phyloP scores from a whole-genome alignment of 1,140 invertebrate genomes.

The Conus betulinus region DNA sequence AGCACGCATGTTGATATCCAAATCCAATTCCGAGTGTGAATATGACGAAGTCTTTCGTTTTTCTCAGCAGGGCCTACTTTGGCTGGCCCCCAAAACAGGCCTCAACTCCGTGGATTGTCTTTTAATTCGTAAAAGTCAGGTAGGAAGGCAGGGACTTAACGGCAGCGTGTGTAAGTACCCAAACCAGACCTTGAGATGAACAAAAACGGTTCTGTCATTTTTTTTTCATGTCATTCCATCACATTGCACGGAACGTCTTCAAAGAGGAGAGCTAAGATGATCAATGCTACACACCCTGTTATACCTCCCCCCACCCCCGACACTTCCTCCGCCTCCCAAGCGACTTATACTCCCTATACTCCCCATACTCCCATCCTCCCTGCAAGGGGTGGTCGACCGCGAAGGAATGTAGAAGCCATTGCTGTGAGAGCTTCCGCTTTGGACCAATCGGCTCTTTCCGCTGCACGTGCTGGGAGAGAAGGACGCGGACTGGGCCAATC shows the following conservation, averaged over 20 bases:
- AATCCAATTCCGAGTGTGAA: too few species aligned
- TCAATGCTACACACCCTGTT: background rate
- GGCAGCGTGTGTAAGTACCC: background rate
- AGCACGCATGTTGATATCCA: too few species aligned
- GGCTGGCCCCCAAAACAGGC: background rate
- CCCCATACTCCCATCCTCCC: background rate
- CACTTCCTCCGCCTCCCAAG: background rate
- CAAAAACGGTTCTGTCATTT: background rate
- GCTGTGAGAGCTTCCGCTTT: constrained; percentile 30
- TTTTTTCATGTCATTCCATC: background rate
- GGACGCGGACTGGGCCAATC: constrained; percentile 24
- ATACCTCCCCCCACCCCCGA: background rate
- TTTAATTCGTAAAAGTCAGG: background rate
- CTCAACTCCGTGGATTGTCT: background rate
- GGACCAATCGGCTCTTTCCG: constrained; percentile 30
- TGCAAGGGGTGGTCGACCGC: background rate
- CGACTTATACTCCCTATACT: constrained; percentile 5
- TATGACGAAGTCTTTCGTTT: too few species aligned
- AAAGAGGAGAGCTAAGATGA: constrained; percentile 22
- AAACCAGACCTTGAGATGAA: background rate
- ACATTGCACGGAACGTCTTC: background rate
- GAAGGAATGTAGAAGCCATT: constrained; percentile 28
- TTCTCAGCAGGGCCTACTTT: too few species aligned
- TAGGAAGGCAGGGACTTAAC: background rate
- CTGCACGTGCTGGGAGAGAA: constrained; percentile 30